Base-by-base conservation (phyloP, 2,797 vertebrate species). In the Anas flavirostris region DNA sequence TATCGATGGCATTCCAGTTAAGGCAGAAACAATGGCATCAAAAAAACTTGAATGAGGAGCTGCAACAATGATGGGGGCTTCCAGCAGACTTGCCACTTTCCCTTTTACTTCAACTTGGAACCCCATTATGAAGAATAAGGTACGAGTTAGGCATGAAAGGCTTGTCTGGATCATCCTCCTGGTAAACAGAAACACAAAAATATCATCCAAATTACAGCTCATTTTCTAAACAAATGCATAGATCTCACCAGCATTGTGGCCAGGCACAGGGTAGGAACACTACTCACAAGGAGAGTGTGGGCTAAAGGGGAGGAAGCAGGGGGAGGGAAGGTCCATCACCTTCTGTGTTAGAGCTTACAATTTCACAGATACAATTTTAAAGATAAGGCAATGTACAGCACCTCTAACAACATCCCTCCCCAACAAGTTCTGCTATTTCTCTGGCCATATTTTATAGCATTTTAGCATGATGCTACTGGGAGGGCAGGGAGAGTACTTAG, bases 11-110 rank as follows among this genome's bases (percentile, higher is more conserved):
- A 99, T 96, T 64, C 99, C 99, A 2, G 99, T 98, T 7, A 98
- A 82, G 7, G 99, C 95, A 94, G 98, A 99, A 86, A 98, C 98
- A 6, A 99, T 98, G 53, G 98, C 99, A 78, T 99, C 99, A 28
- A 99, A 99, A 96, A 99, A 99, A 7, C 98, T 98, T 43, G 99
- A 99, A 95, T 99, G 99, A 60, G 99, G 99, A 17, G 99, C 99
- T 78, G 98, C 99, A 0, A 98, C 99, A 77, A 99, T 97, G 93
- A 99, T 98, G 2, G 99, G 99, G 4, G 99, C 99, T 82, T 99
- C 98, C 10, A 18, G 31, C 0, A 97, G 98, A 84, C 93, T 96
- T 0, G 98, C 99, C 37, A 97, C 96, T 93, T 97, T 98, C 19
- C 99, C 99, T 87, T 98, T 99, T 31, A 99, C 98, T 43, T 98